Conservation (phyloP, 2,113 vertebrate genomes). For the Ptilorrhoa leucosticta region DNA sequence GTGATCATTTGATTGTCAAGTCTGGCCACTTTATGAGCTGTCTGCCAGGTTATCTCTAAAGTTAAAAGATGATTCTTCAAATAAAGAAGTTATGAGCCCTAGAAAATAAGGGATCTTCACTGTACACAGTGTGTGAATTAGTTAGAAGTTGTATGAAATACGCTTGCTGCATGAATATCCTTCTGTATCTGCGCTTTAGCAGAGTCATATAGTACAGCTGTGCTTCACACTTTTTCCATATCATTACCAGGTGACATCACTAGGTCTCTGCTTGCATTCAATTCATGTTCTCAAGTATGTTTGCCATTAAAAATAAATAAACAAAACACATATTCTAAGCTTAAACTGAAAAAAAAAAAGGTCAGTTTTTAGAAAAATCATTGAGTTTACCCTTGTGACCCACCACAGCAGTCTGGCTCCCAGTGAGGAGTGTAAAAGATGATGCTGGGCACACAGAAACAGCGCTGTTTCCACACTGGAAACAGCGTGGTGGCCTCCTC, state of each 20-base stretch:
- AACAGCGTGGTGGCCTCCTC: background rate
- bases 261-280: background rate
- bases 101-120: background rate
- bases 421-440: background rate
- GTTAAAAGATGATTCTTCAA: background rate
- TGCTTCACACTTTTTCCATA: background rate
- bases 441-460: background rate
- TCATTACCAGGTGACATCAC: background rate
- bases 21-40: background rate
- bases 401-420: background rate
- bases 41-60: background rate
- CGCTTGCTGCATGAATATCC: background rate
- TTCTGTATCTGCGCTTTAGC: background rate
- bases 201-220: background rate
- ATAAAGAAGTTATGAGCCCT: background rate
- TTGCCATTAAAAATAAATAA: background rate
- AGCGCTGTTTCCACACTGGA: background rate
- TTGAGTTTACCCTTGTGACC: background rate
- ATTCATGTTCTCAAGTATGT: background rate
- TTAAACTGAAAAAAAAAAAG: background rate
- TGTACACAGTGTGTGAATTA: background rate
- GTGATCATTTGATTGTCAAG: background rate
- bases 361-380: background rate
- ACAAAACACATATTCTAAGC: background rate
- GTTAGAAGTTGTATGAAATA: background rate